Conservation (phyloP, 2,888 invertebrate species). For the Eupeodes luniger region DNA sequence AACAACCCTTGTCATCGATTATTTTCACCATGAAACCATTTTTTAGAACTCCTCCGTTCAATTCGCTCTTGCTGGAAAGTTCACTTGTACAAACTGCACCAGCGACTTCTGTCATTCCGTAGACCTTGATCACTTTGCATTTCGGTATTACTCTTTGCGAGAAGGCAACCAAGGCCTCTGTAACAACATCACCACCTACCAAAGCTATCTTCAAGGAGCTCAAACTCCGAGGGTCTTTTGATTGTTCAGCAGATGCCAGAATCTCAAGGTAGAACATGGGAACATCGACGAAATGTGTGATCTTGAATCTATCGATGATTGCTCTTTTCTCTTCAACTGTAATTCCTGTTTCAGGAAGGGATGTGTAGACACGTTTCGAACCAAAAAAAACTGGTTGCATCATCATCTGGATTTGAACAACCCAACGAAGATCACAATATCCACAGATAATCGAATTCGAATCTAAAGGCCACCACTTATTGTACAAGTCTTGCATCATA, state of each 20-base stretch:
- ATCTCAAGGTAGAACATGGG: constrained; percentile 59
- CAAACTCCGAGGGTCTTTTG: constrained; percentile 36
- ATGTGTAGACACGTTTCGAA: constrained; percentile 64
- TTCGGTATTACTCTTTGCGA: constrained; percentile 37
- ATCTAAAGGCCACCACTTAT: constrained; percentile 18
- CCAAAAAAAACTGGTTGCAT: constrained; percentile 67
- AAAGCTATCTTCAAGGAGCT: constrained; percentile 53
- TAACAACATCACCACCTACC: constrained; percentile 65
- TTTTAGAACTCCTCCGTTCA: constrained; percentile 66
- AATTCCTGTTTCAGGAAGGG: constrained; percentile 4
- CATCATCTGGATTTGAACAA: constrained; percentile 59
- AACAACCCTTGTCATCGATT: constrained; percentile 46
- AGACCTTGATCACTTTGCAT: constrained; percentile 54
- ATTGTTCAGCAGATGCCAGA: constrained; percentile 43
- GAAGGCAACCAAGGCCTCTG: constrained; percentile 41
- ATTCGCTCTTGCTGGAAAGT: constrained; percentile 12
- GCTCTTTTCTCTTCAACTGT: constrained; percentile 45
- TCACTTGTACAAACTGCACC: constrained; percentile 69
- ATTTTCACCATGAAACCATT: constrained; percentile 65
- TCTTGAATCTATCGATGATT: constrained; percentile 45
- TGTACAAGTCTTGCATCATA: constrained; percentile 15
- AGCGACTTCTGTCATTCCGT: constrained; percentile 71
- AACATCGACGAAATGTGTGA: constrained; percentile 63
- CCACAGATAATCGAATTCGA: constrained; percentile 47
- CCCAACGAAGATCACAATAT: constrained; percentile 66